phyloP scores from a whole-genome alignment of 2,888 invertebrate species.

The Drosophila quinaria region DNA sequence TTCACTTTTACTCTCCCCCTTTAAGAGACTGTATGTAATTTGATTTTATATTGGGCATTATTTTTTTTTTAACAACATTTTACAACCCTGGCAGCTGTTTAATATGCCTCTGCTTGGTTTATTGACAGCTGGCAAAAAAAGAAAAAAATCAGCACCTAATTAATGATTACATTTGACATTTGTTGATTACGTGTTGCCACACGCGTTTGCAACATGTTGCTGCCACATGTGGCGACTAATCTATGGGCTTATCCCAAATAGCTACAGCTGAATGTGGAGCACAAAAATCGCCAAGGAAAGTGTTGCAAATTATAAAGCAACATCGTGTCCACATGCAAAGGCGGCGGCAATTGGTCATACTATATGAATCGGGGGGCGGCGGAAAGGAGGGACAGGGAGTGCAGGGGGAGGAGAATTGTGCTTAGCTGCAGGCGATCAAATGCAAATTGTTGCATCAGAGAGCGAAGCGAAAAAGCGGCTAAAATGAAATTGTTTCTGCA shows the following conservation, averaged over 20 bases:
- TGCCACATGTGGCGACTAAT: conserved; percentile 35
- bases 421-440: conserved; percentile 44
- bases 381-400: not conserved
- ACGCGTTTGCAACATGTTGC: conserved; percentile 6
- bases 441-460: conserved; percentile 80
- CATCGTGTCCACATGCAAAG: conserved; percentile 53
- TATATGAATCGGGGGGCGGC: conserved; percentile 6
- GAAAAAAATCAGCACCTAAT: conserved; percentile 24
- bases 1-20: conserved; percentile 70
- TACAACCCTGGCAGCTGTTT: conserved; percentile 58
- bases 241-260: conserved; percentile 12
- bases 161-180: conserved; percentile 56
- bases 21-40: conserved; percentile 30
- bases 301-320: conserved; percentile 74
- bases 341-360: conserved; percentile 51
- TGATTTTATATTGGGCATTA: conserved; percentile 58
- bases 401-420: not conserved
- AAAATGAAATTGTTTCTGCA: conserved; percentile 74
- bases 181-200: conserved; percentile 26
- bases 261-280: conserved; percentile 62
- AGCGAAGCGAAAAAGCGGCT: conserved; percentile 48
- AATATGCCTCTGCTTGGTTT: conserved; percentile 19
- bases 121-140: conserved; percentile 17
- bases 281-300: conserved; percentile 57
- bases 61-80: conserved; percentile 16